A percentile compares a stretch with the other conserved stretches of the same genome.
phyloP scores from a whole-genome alignment of 2,797 vertebrate genomes.

The Nothura maculosa region DNA sequence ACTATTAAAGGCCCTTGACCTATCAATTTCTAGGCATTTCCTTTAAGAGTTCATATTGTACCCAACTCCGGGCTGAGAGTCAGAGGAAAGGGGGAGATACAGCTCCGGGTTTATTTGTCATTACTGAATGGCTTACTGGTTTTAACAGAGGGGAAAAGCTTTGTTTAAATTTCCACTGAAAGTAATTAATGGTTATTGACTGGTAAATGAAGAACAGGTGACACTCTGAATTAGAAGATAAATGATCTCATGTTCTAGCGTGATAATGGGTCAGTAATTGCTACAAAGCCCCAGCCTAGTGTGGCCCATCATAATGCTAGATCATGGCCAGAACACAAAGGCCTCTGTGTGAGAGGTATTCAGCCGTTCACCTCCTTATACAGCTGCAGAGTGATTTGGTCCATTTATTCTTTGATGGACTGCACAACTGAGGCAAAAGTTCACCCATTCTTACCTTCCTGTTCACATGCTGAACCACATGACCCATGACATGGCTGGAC shows the following conservation, averaged over 20 bases:
- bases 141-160: constrained; percentile 83
- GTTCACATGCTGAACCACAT: constrained; percentile 89
- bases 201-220: constrained; percentile 91
- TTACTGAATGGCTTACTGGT: constrained; percentile 83
- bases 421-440: constrained; percentile 91
- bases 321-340: constrained; percentile 91
- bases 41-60: constrained; percentile 78
- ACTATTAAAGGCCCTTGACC: constrained; percentile 83
- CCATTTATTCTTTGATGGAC: constrained; percentile 93
- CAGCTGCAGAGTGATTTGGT: constrained; percentile 89
- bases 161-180: constrained; percentile 86
- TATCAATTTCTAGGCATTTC: constrained; percentile 86
- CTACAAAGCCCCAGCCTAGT: constrained; percentile 81
- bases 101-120: constrained; percentile 84
- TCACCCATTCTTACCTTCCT: constrained; percentile 92
- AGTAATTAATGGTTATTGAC: constrained; percentile 89
- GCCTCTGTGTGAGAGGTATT: constrained; percentile 85
- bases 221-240: constrained; percentile 88
- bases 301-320: constrained; percentile 84
- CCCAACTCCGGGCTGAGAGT: constrained; percentile 74
- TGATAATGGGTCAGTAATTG: constrained; percentile 92
- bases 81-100: constrained; percentile 63
- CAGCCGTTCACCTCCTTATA: constrained; percentile 73
- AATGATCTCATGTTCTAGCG: constrained; percentile 86
- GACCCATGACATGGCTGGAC: constrained; percentile 85